A percentile compares a stretch with the other conserved stretches of the same genome.
phyloP scores from a whole-genome alignment of 2,888 invertebrate genomes.

The Heteromurus nitidus region DNA sequence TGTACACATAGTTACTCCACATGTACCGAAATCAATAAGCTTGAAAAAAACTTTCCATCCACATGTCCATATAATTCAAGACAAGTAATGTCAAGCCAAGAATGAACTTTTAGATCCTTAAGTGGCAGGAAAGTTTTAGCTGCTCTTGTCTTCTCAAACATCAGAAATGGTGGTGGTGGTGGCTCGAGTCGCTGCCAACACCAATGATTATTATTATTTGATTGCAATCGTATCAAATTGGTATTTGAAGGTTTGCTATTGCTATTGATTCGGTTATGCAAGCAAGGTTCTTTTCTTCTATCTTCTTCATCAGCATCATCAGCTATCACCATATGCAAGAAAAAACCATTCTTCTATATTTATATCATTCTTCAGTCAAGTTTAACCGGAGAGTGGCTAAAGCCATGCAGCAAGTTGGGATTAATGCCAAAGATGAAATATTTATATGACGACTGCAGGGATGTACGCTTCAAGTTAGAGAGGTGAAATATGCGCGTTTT shows the following conservation, averaged over 20 bases:
- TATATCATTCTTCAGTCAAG: conserved; percentile 43
- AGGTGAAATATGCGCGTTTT: too few species aligned
- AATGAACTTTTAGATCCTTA: conserved; percentile 36
- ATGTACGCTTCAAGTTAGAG: too few species aligned
- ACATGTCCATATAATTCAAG: conserved; percentile 8
- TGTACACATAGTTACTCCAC: too few species aligned
- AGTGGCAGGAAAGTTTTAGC: conserved; percentile 34
- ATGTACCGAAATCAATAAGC: neutral
- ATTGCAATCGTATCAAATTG: conserved; percentile 67
- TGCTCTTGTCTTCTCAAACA: conserved; percentile 61
- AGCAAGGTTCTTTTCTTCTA: conserved; percentile 55
- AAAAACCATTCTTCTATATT: conserved; percentile 29
- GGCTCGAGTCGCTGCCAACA: conserved; percentile 40
- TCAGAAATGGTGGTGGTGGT: conserved; percentile 10
- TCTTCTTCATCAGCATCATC: conserved; percentile 52
- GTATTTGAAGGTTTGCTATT: conserved; percentile 64
- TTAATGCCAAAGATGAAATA: neutral
- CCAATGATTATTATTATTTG: conserved; percentile 54
- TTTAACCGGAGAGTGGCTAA: conserved; percentile 19
- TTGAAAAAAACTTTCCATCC: conserved; percentile 10
- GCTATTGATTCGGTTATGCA: conserved; percentile 60
- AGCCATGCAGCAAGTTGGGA: conserved; percentile 8
- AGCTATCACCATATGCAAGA: conserved; percentile 12
- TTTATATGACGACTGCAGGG: too few species aligned
- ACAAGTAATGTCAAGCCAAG: conserved; percentile 32